A percentile compares a stretch with the other conserved stretches of the same genome.
Evolutionary conservation across 2,113 vertebrate genomes (phyloP).

Genomic region (Ellobius talpinus): DNA sequence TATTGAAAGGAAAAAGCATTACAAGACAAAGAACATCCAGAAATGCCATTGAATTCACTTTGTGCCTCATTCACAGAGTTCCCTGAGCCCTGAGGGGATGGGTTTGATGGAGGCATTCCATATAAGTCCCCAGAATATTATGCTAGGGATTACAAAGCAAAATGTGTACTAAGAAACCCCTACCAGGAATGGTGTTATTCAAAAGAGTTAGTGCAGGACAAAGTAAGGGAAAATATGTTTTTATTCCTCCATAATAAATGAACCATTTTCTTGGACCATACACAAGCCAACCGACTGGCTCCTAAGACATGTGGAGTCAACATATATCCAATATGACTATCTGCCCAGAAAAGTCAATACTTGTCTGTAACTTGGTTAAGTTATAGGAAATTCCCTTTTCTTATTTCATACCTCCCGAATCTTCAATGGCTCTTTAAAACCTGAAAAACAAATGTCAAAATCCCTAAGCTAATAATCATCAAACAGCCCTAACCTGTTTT

Average conservation of each 20-base stretch:
- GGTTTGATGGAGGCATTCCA: neutral
- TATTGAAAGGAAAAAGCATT: neutral
- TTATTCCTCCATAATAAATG: conserved; percentile 35
- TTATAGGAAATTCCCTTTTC: conserved; percentile 11
- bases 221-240: conserved; percentile 23
- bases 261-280: neutral
- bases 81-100: neutral
- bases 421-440: conserved; percentile 26
- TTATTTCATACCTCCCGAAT: conserved; percentile 28
- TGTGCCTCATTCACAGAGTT: neutral
- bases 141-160: conserved; percentile 10
- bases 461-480: conserved; percentile 13
- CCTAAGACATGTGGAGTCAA: conserved; percentile 29
- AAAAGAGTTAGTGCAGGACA: conserved; percentile 41
- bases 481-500: conserved; percentile 36
- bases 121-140: neutral
- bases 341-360: conserved; percentile 1
- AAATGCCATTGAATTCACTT: neutral
- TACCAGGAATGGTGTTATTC: neutral
- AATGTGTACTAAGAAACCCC: conserved; percentile 23
- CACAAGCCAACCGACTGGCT: neutral
- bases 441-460: conserved; percentile 56
- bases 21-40: neutral
- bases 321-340: neutral
- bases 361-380: conserved; percentile 59